Evolutionary conservation across 2,113 vertebrate genomes (phyloP), one percentile per base, ranked within the genome.

Genomic region (Glaucomys volans): DNA sequence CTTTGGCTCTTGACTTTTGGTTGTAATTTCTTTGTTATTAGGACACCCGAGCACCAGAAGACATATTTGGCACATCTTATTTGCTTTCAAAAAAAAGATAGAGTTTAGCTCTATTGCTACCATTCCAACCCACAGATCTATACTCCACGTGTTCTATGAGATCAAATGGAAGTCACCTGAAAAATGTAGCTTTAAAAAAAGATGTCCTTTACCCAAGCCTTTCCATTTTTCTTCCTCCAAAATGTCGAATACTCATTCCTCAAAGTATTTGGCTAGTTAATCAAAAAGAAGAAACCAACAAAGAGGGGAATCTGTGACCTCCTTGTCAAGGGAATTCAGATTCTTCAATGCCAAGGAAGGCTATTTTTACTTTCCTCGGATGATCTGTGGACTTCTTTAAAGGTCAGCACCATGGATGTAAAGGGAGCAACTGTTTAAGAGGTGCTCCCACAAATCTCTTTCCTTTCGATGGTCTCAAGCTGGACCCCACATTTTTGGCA

Each of bases 71-170:
- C 83, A 54, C 37, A 40, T 83, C 72, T 64, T 84, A 66, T 91
- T 93, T 95, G 32, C 35, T 87, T 84, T 97, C 32, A 95, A 52
- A 90, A 94, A 97, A 52, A 90, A 94, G 96, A 88, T 40, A 90
- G 69, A 79, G 37, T 74, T 93, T 32, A 82, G 59, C 80, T 91
- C 75, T 82, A 30, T 30, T 71, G 62, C 59, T 91, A 26, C 37
- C 69, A 64, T 91, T 95, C 44, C 93, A 96, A 91, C 74, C 94
- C 96, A 91, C 94, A 97, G 75, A 97, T 96, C 88, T 95, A 91
- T 96, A 96, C 54, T 87, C 85, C 28, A 87, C 0, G 0, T 26
- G 13, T 94, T 96, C 87, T 94, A 32, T 62, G 90, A 44, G 69
- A 95, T 75, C 77, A 94, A 94, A 96, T 83, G n/a, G 42, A 97